Evolutionary conservation across 2,888 invertebrate genomes (phyloP), one percentile per base, ranked within the genome.

Genomic region (Xestia sexstrigata): DNA sequence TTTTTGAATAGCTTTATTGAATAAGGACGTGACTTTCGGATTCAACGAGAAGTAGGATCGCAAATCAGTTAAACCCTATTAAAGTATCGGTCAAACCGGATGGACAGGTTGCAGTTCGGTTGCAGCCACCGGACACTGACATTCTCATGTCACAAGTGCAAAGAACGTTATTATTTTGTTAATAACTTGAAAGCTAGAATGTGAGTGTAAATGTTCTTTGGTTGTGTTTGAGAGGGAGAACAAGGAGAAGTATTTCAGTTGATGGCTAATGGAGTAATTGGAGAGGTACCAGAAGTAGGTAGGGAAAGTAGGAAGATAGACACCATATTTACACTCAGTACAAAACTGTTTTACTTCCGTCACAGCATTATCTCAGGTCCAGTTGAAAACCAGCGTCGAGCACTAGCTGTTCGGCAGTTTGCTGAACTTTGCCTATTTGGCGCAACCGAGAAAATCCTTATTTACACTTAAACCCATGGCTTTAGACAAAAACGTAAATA

Each of bases 1-100:
- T 9, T 49, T 69, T 81, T 15, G 42, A 67, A 62, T n/a, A 52
- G 30, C 8, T 60, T 75, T 58, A 47, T 67, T 20, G 23, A 75
- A 66, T 39, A 17, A 15, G 17, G 17, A 42, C n/a, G 3, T 42
- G 17, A 65, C n/a, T 65, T 42, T 42, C 5, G 15, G n/a, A n/a
- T 65, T 42, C 9, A 42, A 65, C n/a, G n/a, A 17, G 9, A n/a
- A 26, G n/a, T 15, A 26, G n/a, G n/a, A 65, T 65, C n/a, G 15
- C 8, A n/a, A 42, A n/a, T 8, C 42, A 65, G n/a, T 63, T 63
- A 42, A n/a, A n/a, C 7, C 15, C 7, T 58, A n/a, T 13, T n/a
- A 39, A 11, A 13, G 7, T 23, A 42, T 15, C n/a, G n/a, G 15
- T 42, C 4, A 8, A 42, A 4, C n/a, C 15, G 15, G 42, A 15